Conservation (phyloP, 2,888 invertebrate genomes). For the Lathronympha strigana region DNA sequence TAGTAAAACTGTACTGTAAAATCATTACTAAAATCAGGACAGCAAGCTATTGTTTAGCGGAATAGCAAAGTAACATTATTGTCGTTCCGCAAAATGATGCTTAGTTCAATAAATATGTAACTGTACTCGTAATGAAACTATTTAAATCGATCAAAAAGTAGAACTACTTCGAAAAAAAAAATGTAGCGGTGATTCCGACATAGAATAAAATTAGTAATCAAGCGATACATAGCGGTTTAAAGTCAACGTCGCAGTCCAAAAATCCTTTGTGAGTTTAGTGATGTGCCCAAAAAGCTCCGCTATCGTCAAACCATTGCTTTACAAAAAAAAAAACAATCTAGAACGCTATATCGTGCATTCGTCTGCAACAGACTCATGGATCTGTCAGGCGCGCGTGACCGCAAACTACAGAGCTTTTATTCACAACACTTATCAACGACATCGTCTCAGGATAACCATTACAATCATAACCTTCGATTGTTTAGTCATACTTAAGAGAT, state of each 20-base stretch:
- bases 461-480: not conserved
- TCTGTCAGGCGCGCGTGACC: constrained; percentile 71
- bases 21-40: no score
- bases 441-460: not conserved
- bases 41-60: no score
- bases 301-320: constrained; percentile 53
- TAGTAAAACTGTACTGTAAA: no score
- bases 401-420: constrained; percentile 59
- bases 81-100: no score
- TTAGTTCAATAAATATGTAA: no score
- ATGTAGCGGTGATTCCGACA: not conserved
- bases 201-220: not conserved
- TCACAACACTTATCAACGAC: not conserved
- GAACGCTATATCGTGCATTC: constrained; percentile 69
- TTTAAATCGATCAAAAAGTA: no score
- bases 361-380: constrained; percentile 65
- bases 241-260: not conserved
- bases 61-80: no score
- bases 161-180: constrained; percentile 29
- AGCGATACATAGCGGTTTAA: not conserved
- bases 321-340: constrained; percentile 71
- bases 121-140: no score
- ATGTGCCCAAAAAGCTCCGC: constrained; percentile 38
- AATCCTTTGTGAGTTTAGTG: not conserved
- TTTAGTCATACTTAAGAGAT: no score